Conservation (phyloP, 2,113 vertebrate species). For the Oxygymnocypris stewartii region DNA sequence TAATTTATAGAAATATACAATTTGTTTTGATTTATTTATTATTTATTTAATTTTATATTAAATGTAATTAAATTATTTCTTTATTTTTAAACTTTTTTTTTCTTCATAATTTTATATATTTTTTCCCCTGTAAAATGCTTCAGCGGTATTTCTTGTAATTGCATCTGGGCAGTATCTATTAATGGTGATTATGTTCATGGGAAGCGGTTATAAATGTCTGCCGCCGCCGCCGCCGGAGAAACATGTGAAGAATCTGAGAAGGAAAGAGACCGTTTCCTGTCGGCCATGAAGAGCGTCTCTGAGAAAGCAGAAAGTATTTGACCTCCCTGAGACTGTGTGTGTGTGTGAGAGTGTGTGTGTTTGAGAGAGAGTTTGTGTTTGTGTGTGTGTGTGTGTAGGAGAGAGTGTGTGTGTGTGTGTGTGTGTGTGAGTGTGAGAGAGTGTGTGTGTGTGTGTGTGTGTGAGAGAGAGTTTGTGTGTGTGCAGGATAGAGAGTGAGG, state of each 20-base stretch:
- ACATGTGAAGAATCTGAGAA: conserved; percentile 69
- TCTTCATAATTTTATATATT: neutral
- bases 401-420: no score
- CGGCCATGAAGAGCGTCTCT: conserved; percentile 26
- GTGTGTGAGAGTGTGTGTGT: neutral
- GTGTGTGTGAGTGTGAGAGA: no score
- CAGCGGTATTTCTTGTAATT: neutral
- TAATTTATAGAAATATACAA: no score
- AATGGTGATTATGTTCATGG: conserved; percentile 49
- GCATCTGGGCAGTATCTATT: neutral
- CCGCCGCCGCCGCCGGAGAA: conserved; percentile 57
- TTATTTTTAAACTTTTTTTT: neutral
- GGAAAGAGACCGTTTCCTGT: conserved; percentile 68
- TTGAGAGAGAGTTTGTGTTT: no score
- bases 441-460: conserved; percentile 10
- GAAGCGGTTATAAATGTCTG: conserved; percentile 71
- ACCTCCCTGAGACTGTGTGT: conserved; percentile 1
- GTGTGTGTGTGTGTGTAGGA: no score
- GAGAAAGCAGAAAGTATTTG: conserved; percentile 36
- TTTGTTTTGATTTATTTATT: no score
- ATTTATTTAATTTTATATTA: neutral
- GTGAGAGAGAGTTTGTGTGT: no score
- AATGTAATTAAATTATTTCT: neutral
- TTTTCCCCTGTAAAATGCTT: neutral
- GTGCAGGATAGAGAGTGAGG: no score